A percentile compares a stretch with the other conserved stretches of the same genome.
These are phyloP conservation scores for Bombus waltoni DNA, from an alignment of 1,140 invertebrate species.

Conservation along the genomic window DNA sequence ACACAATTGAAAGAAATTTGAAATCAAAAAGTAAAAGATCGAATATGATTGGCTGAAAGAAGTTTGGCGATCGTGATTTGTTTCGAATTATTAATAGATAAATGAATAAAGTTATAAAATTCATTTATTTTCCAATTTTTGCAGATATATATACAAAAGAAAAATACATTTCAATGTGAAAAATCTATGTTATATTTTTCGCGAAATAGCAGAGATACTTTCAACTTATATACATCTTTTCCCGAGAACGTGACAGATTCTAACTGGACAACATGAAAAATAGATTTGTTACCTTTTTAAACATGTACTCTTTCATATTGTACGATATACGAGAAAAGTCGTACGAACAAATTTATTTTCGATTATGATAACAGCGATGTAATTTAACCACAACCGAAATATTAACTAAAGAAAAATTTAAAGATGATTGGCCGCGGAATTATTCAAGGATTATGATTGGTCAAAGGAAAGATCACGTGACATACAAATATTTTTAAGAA, in stretches of 20 bases:
- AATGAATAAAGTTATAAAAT: no score
- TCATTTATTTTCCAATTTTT: no score
- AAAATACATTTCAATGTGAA: no score
- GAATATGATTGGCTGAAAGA: not conserved
- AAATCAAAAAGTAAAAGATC: not conserved
- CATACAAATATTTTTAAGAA: not conserved
- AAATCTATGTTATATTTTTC: no score
- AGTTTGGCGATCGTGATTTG: no score
- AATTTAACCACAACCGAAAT: no score
- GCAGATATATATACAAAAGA: no score
- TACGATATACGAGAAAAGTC: not conserved
- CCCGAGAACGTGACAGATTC: not conserved
- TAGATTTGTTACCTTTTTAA: not conserved
- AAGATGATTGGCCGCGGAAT: not conserved
- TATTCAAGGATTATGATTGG: not conserved
- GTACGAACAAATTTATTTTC: no score
- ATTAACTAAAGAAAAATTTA: not conserved
- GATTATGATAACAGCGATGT: not conserved
- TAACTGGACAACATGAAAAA: not conserved
- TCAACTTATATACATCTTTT: not conserved
- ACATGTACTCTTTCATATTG: not conserved
- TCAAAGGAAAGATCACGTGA: not conserved
- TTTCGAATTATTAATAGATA: not conserved
- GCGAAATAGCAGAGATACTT: no score
- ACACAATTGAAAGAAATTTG: not conserved